Percentiles rank a stretch among this genome's conserved stretches.
Evolutionary conservation across 1,140 invertebrate genomes (phyloP).

Genomic region (Pachyrhynchus sulphureomaculatus): DNA sequence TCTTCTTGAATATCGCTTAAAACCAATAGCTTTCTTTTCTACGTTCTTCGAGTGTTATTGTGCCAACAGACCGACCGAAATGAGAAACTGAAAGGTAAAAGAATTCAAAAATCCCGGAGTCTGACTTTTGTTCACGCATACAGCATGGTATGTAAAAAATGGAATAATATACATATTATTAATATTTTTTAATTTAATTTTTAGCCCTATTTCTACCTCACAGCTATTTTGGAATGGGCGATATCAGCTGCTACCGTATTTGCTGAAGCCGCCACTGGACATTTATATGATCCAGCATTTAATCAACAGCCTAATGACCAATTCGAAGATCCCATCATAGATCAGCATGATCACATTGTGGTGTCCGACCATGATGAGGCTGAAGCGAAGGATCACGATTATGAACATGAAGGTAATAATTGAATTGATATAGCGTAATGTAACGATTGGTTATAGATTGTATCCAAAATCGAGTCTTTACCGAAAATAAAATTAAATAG

Average conservation of each 20-base stretch:
- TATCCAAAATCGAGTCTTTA: too few relatives aligned
- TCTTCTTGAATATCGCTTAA: too few relatives aligned
- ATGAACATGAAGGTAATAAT: slow-evolving; percentile 41
- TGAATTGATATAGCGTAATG: too few relatives aligned
- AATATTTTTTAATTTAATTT: slow-evolving; percentile 4
- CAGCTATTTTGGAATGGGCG: slow-evolving; percentile 31
- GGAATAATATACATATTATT: not conserved
- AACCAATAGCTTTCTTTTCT: too few relatives aligned
- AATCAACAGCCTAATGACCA: slow-evolving; percentile 10
- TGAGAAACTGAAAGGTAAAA: too few relatives aligned
- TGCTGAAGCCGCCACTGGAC: slow-evolving; percentile 21
- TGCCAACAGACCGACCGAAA: too few relatives aligned
- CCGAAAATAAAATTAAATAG: too few relatives aligned
- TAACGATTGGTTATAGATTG: too few relatives aligned
- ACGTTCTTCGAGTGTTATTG: too few relatives aligned
- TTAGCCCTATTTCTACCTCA: slow-evolving; percentile 36
- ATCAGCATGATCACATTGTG: slow-evolving; percentile 5
- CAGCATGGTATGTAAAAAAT: too few relatives aligned
- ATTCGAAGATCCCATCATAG: not conserved
- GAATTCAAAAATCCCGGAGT: too few relatives aligned
- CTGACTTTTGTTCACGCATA: too few relatives aligned
- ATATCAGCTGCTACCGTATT: slow-evolving; percentile 24
- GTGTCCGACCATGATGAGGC: slow-evolving; percentile 20
- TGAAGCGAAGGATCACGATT: slow-evolving; percentile 40
- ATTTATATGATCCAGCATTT: slow-evolving; percentile 20